Base-by-base conservation (phyloP, 2,888 invertebrate species). In the Yponomeuta malinellus region DNA sequence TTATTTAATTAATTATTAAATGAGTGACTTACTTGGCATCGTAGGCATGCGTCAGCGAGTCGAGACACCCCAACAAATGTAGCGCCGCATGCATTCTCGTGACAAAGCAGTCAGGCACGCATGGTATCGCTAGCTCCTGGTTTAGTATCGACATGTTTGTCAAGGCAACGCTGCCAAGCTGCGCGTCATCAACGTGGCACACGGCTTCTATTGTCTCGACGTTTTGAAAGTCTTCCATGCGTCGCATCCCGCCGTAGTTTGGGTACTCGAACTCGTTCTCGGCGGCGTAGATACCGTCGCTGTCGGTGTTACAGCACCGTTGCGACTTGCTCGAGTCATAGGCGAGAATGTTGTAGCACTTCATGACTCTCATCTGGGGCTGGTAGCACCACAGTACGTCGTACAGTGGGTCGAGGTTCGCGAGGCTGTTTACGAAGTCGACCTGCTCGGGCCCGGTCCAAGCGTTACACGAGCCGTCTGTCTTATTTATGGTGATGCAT, bases 361-460 rank as follows among this genome's bases (percentile, higher is more conserved):
- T 93, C 77, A 97, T 92, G 59, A 93, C 83, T 69, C 90, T 86
- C 83, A 86, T 95, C 48, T 93, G 89, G 0, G 95, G 95, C 82
- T 96, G 94, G 77, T 95, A 99, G 77, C 97, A 96, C 99, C 99
- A 99, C 1, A 99, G 91, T 0, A 98, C 96, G 86, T 98, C 97
- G 86, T 98, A 98, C 71, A 96, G 93, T 0, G 98, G 97, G 90
- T 99, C 99, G 78, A 99, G 92, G 78, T 96, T 96, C 0, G 96
- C 95, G 69, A 96, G 95, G 75, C 95, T 95, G 77, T 95, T 95
- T 29, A 94, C 95, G 75, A 98, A 96, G 83, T 97, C 96, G 0
- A 96, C 96, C 86, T 98, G 98, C 78, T 97, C 97, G 23, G 93
- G 89, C 10, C 96, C 96, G 74, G 94, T 94, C 90, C 97, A 98